phyloP scores from a whole-genome alignment of 2,797 vertebrate genomes.

The Crotalus adamanteus region DNA sequence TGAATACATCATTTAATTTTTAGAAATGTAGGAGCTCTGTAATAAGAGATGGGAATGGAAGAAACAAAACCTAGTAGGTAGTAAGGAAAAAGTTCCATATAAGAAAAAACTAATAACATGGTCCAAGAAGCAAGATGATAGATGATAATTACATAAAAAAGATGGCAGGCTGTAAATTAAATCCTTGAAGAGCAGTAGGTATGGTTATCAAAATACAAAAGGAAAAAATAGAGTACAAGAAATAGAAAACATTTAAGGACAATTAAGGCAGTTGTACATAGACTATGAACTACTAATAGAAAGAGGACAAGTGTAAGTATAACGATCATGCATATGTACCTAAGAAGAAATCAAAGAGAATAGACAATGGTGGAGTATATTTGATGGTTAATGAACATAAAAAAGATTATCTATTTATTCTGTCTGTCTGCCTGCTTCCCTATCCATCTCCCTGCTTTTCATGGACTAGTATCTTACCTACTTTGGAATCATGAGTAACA shows the following conservation, averaged over 20 bases:
- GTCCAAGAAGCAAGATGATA: not conserved
- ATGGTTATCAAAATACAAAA: not conserved
- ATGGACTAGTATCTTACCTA: slow-evolving; percentile 69
- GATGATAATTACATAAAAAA: not conserved
- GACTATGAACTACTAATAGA: not conserved
- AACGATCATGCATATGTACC: not conserved
- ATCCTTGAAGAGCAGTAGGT: not conserved
- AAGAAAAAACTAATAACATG: not conserved
- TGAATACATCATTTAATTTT: not conserved
- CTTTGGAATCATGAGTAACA: slow-evolving; percentile 75
- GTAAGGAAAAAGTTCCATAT: not conserved
- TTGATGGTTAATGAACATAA: not conserved
- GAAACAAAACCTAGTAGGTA: not conserved
- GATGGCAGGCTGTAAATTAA: not conserved
- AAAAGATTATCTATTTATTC: not conserved
- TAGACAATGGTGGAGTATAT: not conserved
- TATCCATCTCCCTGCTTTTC: not conserved
- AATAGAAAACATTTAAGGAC: not conserved
- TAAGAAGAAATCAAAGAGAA: not conserved
- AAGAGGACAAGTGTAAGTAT: not conserved
- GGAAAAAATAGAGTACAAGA: not conserved
- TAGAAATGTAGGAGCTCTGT: not conserved
- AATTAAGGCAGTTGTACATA: not conserved
- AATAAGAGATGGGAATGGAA: not conserved
- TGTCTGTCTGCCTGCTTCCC: not conserved